phyloP scores from a whole-genome alignment of 2,888 invertebrate genomes.

The Trachelus troglodyta region DNA sequence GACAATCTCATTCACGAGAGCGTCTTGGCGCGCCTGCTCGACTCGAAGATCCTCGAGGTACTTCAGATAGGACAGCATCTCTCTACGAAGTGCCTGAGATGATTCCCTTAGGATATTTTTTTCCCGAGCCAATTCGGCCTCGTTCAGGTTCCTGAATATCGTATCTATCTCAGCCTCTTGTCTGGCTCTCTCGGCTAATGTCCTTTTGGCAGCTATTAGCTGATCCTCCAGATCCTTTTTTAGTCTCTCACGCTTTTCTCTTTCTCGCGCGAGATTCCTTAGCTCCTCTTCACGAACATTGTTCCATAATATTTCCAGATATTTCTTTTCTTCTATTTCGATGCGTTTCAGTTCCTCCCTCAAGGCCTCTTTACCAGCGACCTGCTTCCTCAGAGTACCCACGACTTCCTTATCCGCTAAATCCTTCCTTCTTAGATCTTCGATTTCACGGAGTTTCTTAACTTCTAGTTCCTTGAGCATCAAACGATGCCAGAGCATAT shows the following conservation, averaged over 20 bases:
- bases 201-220: conserved; percentile 36
- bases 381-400: conserved; percentile 42
- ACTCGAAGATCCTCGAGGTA: conserved; percentile 45
- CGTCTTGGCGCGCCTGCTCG: conserved; percentile 37
- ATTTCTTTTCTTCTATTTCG: conserved; percentile 44
- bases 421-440: conserved; percentile 33
- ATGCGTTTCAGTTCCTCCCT: conserved; percentile 37
- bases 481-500: conserved; percentile 74
- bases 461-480: conserved; percentile 71
- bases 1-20: conserved; percentile 40
- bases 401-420: conserved; percentile 22
- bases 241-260: conserved; percentile 36
- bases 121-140: conserved; percentile 43
- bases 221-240: conserved; percentile 52
- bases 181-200: conserved; percentile 39
- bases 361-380: conserved; percentile 44
- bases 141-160: conserved; percentile 30
- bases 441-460: conserved; percentile 35
- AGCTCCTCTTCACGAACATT: conserved; percentile 39
- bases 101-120: conserved; percentile 27
- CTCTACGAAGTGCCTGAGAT: conserved; percentile 41
- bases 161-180: conserved; percentile 43
- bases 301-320: conserved; percentile 39
- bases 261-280: conserved; percentile 35
- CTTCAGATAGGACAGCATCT: conserved; percentile 46